These are phyloP conservation scores for Helicoverpa zea DNA, from an alignment of 1,140 invertebrate species.

Conservation along the genomic window DNA sequence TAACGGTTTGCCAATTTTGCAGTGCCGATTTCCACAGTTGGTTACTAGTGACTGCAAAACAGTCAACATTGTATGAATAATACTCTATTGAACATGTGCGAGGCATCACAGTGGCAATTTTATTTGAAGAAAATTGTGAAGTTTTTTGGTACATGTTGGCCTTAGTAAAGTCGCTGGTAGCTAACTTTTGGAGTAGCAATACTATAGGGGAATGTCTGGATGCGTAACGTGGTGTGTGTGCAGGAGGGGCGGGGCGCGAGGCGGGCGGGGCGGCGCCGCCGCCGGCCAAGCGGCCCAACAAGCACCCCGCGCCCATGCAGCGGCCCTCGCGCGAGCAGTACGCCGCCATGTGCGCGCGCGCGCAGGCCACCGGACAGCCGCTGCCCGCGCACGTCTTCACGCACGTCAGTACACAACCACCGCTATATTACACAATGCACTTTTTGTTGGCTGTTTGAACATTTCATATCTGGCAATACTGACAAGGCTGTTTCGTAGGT, in stretches of 20 bases:
- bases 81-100: background rate
- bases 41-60: too few species aligned
- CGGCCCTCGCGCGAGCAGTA: conserved; percentile 89
- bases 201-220: background rate
- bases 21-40: too few species aligned
- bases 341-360: conserved; percentile 89
- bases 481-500: too few species aligned
- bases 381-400: conserved; percentile 88
- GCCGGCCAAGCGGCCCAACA: conserved; percentile 90
- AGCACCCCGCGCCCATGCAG: conserved; percentile 90
- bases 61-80: background rate
- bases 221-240: background rate
- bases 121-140: background rate
- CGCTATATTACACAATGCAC: too few species aligned
- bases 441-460: too few species aligned
- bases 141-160: background rate
- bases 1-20: too few species aligned
- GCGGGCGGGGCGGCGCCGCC: conserved; percentile 80
- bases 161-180: background rate
- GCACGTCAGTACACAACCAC: conserved; percentile 82
- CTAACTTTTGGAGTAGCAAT: background rate
- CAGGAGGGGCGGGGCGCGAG: conserved; percentile 57
- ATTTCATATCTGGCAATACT: too few species aligned
- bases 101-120: background rate
- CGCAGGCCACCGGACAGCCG: conserved; percentile 88